These are phyloP conservation scores for Dryadula phaetusa DNA, from an alignment of 2,888 invertebrate genomes.

Conservation along the genomic window DNA sequence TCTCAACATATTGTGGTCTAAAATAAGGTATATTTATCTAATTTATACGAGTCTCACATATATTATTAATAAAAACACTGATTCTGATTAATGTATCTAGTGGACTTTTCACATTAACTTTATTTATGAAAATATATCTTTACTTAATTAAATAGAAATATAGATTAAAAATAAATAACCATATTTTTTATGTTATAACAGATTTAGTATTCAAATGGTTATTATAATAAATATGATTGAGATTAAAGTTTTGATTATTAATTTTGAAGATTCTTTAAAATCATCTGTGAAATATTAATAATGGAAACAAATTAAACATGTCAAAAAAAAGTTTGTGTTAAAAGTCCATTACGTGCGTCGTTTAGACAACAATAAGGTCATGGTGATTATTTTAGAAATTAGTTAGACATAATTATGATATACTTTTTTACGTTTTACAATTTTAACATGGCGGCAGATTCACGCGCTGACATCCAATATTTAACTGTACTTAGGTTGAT, in stretches of 20 bases:
- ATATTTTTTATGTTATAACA: no score
- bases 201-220: no score
- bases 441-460: conserved; percentile 42
- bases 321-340: conserved; percentile 29
- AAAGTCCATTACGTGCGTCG: conserved; percentile 15
- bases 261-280: no score
- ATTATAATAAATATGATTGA: no score
- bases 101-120: conserved; percentile 32
- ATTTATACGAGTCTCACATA: conserved; percentile 25
- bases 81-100: conserved; percentile 21
- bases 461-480: conserved; percentile 35
- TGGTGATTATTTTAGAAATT: conserved; percentile 35
- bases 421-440: conserved; percentile 44
- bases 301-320: not conserved
- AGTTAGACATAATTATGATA: conserved; percentile 35
- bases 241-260: no score
- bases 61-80: conserved; percentile 22
- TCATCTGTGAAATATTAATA: not conserved
- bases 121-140: no score
- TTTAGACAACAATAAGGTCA: conserved; percentile 28
- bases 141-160: no score
- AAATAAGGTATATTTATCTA: conserved; percentile 15
- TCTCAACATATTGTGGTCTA: not conserved
- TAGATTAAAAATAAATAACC: no score
- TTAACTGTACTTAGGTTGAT: conserved; percentile 34